A percentile compares a stretch with the other conserved stretches of the same genome.
Conservation (phyloP, 2,113 vertebrate genomes). For the Puntigrus tetrazona region DNA sequence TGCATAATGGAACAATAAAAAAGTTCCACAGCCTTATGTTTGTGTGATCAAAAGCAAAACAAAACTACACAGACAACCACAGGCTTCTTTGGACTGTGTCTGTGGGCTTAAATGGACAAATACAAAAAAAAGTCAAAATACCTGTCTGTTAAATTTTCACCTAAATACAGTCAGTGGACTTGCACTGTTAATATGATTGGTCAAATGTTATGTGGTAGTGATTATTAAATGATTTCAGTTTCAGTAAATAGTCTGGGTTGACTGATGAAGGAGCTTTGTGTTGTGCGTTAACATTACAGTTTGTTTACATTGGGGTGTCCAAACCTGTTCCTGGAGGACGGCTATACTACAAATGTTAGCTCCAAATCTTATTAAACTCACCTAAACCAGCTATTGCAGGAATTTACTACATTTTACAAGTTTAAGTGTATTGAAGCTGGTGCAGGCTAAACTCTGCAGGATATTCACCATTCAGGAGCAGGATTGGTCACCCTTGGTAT, state of each 20-base stretch:
- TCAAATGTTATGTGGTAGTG: neutral
- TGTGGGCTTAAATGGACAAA: too few relatives aligned
- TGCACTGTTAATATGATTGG: neutral
- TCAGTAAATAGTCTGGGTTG: neutral
- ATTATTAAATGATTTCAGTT: neutral
- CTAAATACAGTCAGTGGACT: too few relatives aligned
- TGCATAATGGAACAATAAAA: too few relatives aligned
- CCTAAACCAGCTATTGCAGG: neutral
- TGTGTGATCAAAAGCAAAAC: too few relatives aligned
- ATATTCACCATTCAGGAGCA: neutral
- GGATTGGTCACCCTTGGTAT: neutral
- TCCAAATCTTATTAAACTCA: neutral
- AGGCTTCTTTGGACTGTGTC: too few relatives aligned
- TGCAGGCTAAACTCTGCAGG: neutral
- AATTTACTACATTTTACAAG: too few relatives aligned
- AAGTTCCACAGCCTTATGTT: too few relatives aligned
- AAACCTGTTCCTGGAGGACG: neutral
- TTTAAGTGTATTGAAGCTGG: neutral
- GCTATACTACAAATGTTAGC: neutral
- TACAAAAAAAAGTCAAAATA: too few relatives aligned
- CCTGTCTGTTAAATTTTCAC: too few relatives aligned
- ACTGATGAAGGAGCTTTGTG: neutral
- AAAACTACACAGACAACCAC: too few relatives aligned
- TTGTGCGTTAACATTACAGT: neutral
- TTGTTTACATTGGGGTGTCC: neutral